phyloP scores from a whole-genome alignment of 2,797 vertebrate genomes.

The Rhabdophis nuchalis region DNA sequence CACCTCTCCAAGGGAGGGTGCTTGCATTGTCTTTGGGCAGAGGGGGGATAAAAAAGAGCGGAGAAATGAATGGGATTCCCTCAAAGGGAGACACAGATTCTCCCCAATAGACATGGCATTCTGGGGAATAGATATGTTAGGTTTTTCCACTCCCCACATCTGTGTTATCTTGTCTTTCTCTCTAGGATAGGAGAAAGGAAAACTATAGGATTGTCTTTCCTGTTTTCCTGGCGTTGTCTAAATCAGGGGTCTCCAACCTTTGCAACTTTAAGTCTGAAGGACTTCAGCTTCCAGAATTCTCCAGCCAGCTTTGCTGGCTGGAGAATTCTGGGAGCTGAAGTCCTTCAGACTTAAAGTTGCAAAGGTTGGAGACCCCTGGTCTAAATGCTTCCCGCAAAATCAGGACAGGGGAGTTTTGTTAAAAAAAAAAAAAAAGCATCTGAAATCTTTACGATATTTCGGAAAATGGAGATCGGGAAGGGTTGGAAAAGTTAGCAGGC shows the following conservation, averaged over 20 bases:
- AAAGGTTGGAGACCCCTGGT: too few relatives aligned
- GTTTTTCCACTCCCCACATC: not conserved
- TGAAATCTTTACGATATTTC: too few relatives aligned
- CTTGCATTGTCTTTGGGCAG: not conserved
- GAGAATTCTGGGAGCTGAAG: too few relatives aligned
- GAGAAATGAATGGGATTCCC: not conserved
- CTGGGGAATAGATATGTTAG: not conserved
- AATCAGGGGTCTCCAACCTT: not conserved
- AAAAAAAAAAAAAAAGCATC: too few relatives aligned
- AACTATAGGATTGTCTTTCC: not conserved
- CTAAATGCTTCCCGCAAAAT: not conserved
- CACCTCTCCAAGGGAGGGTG: not conserved
- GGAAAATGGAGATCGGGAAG: too few relatives aligned
- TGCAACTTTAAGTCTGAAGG: too few relatives aligned
- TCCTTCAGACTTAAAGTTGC: too few relatives aligned
- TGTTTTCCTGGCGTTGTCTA: not conserved
- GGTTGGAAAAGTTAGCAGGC: too few relatives aligned
- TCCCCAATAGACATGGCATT: not conserved
- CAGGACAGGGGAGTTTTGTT: too few relatives aligned
- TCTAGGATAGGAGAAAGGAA: not conserved
- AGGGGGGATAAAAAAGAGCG: too few relatives aligned
- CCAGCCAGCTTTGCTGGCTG: too few relatives aligned
- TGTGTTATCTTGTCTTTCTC: not conserved
- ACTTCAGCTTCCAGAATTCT: too few relatives aligned
- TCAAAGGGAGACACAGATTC: not conserved